Evolutionary conservation across 2,888 invertebrate species (phyloP).

Genomic region (Drosophila mayaguana): DNA sequence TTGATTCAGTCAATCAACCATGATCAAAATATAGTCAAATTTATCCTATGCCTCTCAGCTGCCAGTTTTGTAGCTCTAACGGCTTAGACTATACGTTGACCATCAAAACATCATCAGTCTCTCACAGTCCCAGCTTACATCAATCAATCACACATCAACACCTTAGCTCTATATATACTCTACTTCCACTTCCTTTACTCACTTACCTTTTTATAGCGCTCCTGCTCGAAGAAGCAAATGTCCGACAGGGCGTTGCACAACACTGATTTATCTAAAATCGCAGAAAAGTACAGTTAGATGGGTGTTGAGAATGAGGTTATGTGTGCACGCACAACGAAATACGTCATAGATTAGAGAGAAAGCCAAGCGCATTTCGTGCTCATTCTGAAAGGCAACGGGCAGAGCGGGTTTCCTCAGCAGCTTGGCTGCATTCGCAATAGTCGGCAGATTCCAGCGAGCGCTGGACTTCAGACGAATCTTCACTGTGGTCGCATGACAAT

Average conservation of each 20-base stretch:
- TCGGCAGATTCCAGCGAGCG: slow-evolving; percentile 78
- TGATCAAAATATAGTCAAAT: no score
- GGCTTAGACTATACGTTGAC: no score
- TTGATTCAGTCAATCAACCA: no score
- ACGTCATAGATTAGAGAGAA: slow-evolving; percentile 87
- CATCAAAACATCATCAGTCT: no score
- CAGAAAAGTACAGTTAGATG: slow-evolving; percentile 9
- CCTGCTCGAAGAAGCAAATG: slow-evolving; percentile 84
- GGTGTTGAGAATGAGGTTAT: neutral
- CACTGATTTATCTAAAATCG: slow-evolving; percentile 85
- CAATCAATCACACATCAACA: neutral
- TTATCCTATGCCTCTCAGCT: no score
- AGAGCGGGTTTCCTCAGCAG: slow-evolving; percentile 79
- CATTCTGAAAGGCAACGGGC: slow-evolving; percentile 82
- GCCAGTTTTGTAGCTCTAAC: no score
- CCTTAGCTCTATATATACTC: neutral
- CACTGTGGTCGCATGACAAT: slow-evolving; percentile 74
- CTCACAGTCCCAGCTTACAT: no score
- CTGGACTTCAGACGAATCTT: slow-evolving; percentile 68
- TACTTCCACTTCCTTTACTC: no score
- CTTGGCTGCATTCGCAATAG: slow-evolving; percentile 82
- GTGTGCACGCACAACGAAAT: slow-evolving; percentile 85
- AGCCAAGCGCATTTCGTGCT: slow-evolving; percentile 87
- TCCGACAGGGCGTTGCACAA: slow-evolving; percentile 85
- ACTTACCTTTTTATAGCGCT: slow-evolving; percentile 80